phyloP scores from a whole-genome alignment of 2,797 vertebrate species.

The Clarias laeviceps region DNA sequence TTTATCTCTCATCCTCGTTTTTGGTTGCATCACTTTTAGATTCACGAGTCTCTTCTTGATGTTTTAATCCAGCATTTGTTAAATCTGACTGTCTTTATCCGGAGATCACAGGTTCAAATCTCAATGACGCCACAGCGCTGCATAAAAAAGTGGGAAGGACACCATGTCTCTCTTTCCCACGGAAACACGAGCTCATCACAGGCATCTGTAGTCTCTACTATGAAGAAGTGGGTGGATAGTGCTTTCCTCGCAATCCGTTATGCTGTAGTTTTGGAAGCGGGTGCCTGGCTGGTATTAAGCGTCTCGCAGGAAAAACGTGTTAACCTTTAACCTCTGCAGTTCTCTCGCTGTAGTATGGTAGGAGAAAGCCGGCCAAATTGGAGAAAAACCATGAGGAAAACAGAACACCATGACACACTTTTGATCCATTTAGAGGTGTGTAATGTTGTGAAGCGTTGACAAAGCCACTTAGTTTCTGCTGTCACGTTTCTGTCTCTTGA shows the following conservation, averaged over 20 bases:
- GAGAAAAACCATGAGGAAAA: background rate
- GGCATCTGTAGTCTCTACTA: background rate
- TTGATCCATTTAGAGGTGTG: background rate
- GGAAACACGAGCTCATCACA: background rate
- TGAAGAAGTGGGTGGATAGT: background rate
- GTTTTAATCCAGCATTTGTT: background rate
- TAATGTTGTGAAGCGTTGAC: background rate
- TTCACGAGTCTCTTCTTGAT: background rate
- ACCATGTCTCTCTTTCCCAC: background rate
- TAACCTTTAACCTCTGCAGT: background rate
- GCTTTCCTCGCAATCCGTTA: background rate
- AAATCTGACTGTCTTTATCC: background rate
- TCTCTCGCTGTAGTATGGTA: background rate
- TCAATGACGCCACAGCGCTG: background rate
- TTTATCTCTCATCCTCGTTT: background rate
- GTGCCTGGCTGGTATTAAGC: background rate
- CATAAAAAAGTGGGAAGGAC: background rate
- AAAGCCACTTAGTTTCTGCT: background rate
- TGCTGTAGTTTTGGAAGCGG: background rate
- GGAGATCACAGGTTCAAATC: background rate
- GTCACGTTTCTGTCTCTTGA: background rate
- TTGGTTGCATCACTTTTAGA: background rate
- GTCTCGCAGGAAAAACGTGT: background rate
- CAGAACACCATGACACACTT: background rate
- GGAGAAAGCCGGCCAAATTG: background rate